A percentile compares a stretch with the other conserved stretches of the same genome.
These are phyloP conservation scores for Lagria hirta DNA, from an alignment of 2,888 invertebrate genomes.

Conservation along the genomic window DNA sequence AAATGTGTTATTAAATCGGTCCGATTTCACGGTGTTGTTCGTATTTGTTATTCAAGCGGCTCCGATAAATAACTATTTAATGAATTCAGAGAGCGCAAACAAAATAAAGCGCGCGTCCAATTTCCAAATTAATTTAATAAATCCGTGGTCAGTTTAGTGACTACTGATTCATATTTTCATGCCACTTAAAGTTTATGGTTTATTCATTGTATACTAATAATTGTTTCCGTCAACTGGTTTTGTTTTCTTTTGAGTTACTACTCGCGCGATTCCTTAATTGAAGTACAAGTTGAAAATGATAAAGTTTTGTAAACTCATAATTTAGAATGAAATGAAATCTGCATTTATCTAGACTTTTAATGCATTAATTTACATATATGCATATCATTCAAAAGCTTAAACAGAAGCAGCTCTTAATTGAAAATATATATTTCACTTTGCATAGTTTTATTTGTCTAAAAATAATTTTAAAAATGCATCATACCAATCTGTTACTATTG, in stretches of 20 bases:
- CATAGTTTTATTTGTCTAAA: neutral
- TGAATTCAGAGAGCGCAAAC: conserved; percentile 27
- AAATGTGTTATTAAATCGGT: conserved; percentile 35
- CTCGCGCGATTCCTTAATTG: too few relatives aligned
- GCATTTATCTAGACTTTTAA: conserved; percentile 1
- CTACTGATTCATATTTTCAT: conserved; percentile 31
- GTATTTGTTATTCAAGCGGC: conserved; percentile 33
- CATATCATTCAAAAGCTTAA: neutral
- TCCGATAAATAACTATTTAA: conserved; percentile 26
- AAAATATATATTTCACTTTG: neutral
- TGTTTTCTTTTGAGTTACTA: too few relatives aligned
- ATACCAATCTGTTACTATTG: too few relatives aligned
- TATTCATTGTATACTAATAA: conserved; percentile 27
- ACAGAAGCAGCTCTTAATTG: conserved; percentile 1
- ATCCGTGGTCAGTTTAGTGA: conserved; percentile 30
- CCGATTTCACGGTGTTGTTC: conserved; percentile 36
- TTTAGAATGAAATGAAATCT: neutral
- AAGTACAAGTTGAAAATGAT: too few relatives aligned
- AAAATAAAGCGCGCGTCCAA: conserved; percentile 28
- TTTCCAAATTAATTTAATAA: conserved; percentile 33
- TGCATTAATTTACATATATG: conserved; percentile 1
- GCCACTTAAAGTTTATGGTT: conserved; percentile 30
- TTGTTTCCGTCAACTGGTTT: too few relatives aligned
- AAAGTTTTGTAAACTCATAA: too few relatives aligned
- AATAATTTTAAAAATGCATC: too few relatives aligned